Conservation (phyloP, 2,113 vertebrate genomes). For the Gopherus flavomarginatus region DNA sequence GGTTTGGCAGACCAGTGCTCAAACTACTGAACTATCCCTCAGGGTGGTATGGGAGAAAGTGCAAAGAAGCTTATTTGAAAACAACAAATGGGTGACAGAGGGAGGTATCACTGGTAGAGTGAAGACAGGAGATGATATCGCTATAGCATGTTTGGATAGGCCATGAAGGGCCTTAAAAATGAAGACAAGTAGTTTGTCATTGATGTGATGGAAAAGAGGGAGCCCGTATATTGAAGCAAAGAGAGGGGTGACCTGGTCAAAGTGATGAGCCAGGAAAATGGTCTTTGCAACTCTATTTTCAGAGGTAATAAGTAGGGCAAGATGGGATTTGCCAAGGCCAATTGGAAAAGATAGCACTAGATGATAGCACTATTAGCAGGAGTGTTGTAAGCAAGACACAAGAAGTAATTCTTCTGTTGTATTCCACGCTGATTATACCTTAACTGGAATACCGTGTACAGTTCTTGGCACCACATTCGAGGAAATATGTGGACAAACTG, state of each 20-base stretch:
- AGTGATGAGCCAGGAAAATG: not conserved
- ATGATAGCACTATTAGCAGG: not conserved
- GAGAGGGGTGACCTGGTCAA: not conserved
- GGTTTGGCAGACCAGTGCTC: too few species aligned
- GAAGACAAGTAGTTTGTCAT: not conserved
- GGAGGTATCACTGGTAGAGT: not conserved
- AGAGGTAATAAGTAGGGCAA: not conserved
- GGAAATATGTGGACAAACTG: too few species aligned
- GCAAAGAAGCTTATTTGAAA: not conserved
- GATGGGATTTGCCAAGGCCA: not conserved
- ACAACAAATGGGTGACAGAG: not conserved
- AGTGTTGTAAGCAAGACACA: too few species aligned
- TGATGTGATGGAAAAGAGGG: not conserved
- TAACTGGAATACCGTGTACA: too few species aligned
- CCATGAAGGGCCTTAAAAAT: not conserved
- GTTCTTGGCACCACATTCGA: too few species aligned
- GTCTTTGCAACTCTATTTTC: not conserved
- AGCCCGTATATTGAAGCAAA: not conserved
- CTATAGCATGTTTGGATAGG: accelerated
- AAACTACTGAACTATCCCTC: too few species aligned
- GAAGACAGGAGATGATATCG: not conserved
- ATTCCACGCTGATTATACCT: too few species aligned
- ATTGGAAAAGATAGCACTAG: not conserved
- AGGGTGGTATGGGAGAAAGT: not conserved
- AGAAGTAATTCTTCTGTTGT: too few species aligned